Evolutionary conservation across 2,888 invertebrate species (phyloP), one percentile per base, ranked within the genome.

Genomic region (Brachycybe producta): DNA sequence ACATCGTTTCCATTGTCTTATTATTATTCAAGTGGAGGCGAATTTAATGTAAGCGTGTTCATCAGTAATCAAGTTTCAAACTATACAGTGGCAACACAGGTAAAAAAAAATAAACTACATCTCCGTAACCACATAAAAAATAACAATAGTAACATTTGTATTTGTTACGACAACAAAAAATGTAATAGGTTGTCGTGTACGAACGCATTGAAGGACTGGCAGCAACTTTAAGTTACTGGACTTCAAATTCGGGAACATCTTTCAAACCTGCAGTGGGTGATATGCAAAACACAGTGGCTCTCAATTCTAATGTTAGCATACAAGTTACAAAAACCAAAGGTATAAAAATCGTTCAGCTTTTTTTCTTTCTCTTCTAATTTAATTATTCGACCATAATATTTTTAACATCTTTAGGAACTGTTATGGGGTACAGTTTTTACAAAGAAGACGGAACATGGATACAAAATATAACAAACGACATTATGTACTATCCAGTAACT

Each of bases 1-100:
- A 8, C 26, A n/a, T 8, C 5, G 8, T 2, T 48, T 13, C 39
- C 48, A 19, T 8, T 36, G 4, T 34, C 43, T 8, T 35, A 50
- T 24, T 36, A n/a, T 15, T 50, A 27, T 35, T 17, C 24, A 4
- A 27, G n/a, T 3, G 44, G 35, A 27, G 50, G 50, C 2, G 26
- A 35, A 13, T 50, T 44, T 19, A 36, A 43, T 26, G 36, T 34
- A n/a, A 44, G 5, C 4, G 36, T 35, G 15, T 23, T 50, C 36
- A 17, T 50, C 19, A 24, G 44, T 19, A 50, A 50, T 21, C 19
- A n/a, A 7, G 44, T 50, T 5, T 50, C 50, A 5, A 50, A 50
- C 28, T 27, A 30, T n/a, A 5, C 50, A 8, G 19, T 44, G 8
- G 8, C 3, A 8, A 15, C 11, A 1, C 17, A 43, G 32, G 50